Conservation (phyloP, 2,888 invertebrate genomes). For the Zygothrica quintamaculata region DNA sequence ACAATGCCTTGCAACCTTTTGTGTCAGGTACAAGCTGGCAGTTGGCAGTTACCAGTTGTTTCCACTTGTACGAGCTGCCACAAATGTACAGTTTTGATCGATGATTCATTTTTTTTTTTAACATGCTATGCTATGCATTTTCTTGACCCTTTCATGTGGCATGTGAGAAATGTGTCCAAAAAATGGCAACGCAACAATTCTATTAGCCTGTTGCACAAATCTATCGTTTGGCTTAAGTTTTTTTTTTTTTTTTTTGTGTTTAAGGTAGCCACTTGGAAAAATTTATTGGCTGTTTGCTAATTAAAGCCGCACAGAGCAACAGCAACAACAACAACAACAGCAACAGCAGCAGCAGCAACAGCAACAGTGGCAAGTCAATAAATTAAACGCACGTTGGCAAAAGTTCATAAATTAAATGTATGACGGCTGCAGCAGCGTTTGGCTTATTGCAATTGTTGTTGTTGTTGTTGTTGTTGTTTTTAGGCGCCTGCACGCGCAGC, state of each 20-base stretch:
- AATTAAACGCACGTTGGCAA: conserved; percentile 46
- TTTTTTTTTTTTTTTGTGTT: conserved; percentile 1
- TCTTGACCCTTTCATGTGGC: conserved; percentile 3
- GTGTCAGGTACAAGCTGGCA: conserved; percentile 2
- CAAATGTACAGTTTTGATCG: conserved; percentile 16
- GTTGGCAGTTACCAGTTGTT: conserved; percentile 2
- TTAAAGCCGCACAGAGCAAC: conserved; percentile 29
- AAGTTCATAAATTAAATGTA: conserved; percentile 47
- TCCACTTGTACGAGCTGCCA: conserved; percentile 2
- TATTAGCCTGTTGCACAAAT: conserved; percentile 29
- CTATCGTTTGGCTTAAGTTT: conserved; percentile 20
- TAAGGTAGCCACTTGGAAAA: conserved; percentile 21
- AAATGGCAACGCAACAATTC: conserved; percentile 12
- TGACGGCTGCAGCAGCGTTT: conserved; percentile 25
- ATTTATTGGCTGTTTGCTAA: conserved; percentile 44
- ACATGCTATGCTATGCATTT: too few relatives aligned
- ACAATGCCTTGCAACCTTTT: not conserved
- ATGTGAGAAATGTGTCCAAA: conserved; percentile 16
- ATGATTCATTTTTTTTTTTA: conserved; percentile 3
- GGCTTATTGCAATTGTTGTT: conserved; percentile 1
- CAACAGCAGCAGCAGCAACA: not conserved
- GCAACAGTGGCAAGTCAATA: conserved; percentile 37
- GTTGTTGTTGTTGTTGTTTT: conserved; percentile 21
- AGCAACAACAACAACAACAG: too few relatives aligned
- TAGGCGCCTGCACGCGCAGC: conserved; percentile 16